phyloP scores from a whole-genome alignment of 2,113 vertebrate genomes.

The Sorex araneus region DNA sequence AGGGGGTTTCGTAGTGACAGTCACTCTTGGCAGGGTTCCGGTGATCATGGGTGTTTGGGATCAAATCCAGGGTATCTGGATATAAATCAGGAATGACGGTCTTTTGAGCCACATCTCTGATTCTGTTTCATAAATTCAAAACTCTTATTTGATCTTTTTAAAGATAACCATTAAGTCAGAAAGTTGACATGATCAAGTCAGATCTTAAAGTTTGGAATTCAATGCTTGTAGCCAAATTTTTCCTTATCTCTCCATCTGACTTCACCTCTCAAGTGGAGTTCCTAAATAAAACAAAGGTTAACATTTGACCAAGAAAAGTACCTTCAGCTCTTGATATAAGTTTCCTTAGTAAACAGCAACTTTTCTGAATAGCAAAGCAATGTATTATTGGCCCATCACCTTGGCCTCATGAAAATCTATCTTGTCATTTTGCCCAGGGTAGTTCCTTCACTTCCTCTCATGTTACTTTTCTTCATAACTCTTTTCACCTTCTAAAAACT shows the following conservation, averaged over 20 bases:
- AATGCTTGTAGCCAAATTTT: not conserved
- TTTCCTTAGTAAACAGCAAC: not conserved
- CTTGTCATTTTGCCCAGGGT: not conserved
- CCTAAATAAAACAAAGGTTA: not conserved
- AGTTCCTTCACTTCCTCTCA: not conserved
- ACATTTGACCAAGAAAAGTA: not conserved
- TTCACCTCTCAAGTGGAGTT: not conserved
- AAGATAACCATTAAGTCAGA: not conserved
- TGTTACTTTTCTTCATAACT: not conserved
- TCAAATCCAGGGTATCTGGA: too few relatives aligned
- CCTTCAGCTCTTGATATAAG: not conserved
- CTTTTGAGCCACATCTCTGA: too few relatives aligned
- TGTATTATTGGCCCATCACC: not conserved
- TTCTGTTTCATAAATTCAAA: too few relatives aligned
- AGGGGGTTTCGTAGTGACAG: too few relatives aligned
- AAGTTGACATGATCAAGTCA: not conserved
- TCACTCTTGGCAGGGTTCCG: too few relatives aligned
- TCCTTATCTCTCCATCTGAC: not conserved
- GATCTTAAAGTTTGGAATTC: not conserved
- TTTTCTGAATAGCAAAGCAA: not conserved
- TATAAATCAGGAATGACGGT: too few relatives aligned
- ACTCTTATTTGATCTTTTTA: not conserved
- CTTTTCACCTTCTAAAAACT: slow-evolving; percentile 20
- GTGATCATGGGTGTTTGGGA: too few relatives aligned
- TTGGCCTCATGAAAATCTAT: not conserved